phyloP scores from a whole-genome alignment of 2,888 invertebrate species.

The Phortica okadai region DNA sequence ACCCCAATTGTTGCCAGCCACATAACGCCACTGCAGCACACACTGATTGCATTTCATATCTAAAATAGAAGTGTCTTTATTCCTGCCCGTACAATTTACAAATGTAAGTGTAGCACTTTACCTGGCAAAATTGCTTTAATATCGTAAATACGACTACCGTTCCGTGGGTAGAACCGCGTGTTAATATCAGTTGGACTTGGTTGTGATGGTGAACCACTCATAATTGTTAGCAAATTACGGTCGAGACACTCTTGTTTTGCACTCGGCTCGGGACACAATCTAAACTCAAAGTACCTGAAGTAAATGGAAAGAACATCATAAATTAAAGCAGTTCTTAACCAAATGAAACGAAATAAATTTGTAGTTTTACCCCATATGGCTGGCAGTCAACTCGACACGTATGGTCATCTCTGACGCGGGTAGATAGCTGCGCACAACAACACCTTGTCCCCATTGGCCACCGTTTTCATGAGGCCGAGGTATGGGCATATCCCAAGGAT shows the following conservation, averaged over 20 bases:
- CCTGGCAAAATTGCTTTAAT: conserved; percentile 82
- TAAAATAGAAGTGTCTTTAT: conserved; percentile 32
- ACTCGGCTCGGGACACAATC: conserved; percentile 85
- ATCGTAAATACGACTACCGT: conserved; percentile 88
- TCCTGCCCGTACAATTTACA: not conserved
- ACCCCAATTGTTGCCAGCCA: conserved; percentile 92
- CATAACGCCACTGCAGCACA: conserved; percentile 91
- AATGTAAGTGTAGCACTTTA: conserved; percentile 42
- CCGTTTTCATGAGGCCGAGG: conserved; percentile 90
- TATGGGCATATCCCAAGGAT: conserved; percentile 84
- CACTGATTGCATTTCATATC: conserved; percentile 87
- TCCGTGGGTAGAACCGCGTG: conserved; percentile 84
- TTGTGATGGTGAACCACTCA: conserved; percentile 74
- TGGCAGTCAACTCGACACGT: conserved; percentile 90
- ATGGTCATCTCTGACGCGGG: conserved; percentile 83
- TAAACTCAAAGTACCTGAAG: conserved; percentile 85
- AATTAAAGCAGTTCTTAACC: not conserved
- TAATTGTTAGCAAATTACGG: conserved; percentile 81
- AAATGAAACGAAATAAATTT: not conserved
- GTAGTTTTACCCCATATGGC: conserved; percentile 83
- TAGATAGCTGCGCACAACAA: conserved; percentile 87
- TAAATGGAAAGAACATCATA: not conserved
- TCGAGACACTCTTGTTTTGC: conserved; percentile 88
- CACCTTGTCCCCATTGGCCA: conserved; percentile 88
- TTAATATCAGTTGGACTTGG: conserved; percentile 77